Evolutionary conservation across 2,113 vertebrate species (phyloP).

Genomic region (Tursiops truncatus): DNA sequence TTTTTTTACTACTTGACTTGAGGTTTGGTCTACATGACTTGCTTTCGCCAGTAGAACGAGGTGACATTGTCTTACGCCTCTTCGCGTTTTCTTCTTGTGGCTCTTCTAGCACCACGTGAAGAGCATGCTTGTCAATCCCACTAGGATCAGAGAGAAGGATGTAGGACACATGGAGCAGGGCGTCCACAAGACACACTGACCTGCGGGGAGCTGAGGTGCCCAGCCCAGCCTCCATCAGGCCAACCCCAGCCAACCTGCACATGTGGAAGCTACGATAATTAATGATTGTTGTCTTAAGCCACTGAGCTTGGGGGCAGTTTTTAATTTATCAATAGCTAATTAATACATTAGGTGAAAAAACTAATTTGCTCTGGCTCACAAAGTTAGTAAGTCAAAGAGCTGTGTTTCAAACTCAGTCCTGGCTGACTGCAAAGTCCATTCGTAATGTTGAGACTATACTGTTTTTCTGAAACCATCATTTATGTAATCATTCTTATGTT

Average conservation of each 20-base stretch:
- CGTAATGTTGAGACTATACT: neutral
- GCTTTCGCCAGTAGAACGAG: neutral
- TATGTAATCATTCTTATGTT: neutral
- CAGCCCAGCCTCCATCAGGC: neutral
- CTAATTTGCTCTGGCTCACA: neutral
- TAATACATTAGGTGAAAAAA: neutral
- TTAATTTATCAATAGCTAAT: neutral
- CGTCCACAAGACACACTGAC: too few species aligned
- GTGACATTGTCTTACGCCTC: neutral
- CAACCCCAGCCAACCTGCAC: neutral
- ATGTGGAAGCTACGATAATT: too few species aligned
- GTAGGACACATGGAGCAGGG: rapidly evolving
- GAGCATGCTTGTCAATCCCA: neutral
- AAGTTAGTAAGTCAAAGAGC: neutral
- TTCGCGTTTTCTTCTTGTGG: neutral
- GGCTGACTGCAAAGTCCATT: neutral
- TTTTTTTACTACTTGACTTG: neutral
- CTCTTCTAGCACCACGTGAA: neutral
- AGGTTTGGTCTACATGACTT: neutral
- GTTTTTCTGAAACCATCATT: neutral
- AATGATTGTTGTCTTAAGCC: neutral
- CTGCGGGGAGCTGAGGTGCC: neutral
- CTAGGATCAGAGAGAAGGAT: neutral
- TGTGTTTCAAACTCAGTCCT: neutral
- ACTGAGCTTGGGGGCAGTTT: neutral